Base-by-base conservation (phyloP, 2,888 invertebrate genomes). In the Melanotus villosus region DNA sequence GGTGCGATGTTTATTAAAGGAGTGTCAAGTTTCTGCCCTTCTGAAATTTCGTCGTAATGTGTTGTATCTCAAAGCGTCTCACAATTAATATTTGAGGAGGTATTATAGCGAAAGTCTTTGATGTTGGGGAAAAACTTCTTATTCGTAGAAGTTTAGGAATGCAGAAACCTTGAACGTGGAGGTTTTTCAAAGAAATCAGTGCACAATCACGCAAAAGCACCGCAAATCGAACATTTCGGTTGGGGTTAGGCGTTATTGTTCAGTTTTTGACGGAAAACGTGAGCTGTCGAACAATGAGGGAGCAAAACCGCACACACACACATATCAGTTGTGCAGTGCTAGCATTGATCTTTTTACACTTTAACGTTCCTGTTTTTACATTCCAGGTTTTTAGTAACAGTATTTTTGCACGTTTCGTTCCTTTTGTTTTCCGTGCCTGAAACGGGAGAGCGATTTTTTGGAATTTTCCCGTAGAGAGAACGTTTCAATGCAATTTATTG, bases 231-330 rank as follows among this genome's bases (percentile, higher is more conserved):
- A 34, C 54, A 54, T 54, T 54, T 54, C 34, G 54, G 54, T 21
- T 18, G 54, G 14, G 43, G 41, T 41, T 43, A 30, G 43, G 36
- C 59, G 59, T 59, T 59, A 43, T 59, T 59, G 43, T 59, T 43
- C 54, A 54, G 47, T 54, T 34, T 54, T 43, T 59, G 34, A 50
- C 62, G 50, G 32, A 50, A 59, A 62, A 62, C 62, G 62, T 50
- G 62, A 62, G 47, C 36, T 50, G 62, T 50, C 62, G 50, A 47
- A 62, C 50, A 52, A 52, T 45, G 43, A 38, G 36, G 5, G 10
- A n/a, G 36, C 34, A 36, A 59, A 58, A 36, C 23, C 47, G 41
- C 54, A 54, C 30, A 57, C 41, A 58, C 34, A 60, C n/a, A n/a
- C n/a, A n/a, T 45, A 34, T 47, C 45, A 47, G 23, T 60, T 60